These are phyloP conservation scores for Holacanthus passer DNA, from an alignment of 2,113 vertebrate species.

Conservation along the genomic window DNA sequence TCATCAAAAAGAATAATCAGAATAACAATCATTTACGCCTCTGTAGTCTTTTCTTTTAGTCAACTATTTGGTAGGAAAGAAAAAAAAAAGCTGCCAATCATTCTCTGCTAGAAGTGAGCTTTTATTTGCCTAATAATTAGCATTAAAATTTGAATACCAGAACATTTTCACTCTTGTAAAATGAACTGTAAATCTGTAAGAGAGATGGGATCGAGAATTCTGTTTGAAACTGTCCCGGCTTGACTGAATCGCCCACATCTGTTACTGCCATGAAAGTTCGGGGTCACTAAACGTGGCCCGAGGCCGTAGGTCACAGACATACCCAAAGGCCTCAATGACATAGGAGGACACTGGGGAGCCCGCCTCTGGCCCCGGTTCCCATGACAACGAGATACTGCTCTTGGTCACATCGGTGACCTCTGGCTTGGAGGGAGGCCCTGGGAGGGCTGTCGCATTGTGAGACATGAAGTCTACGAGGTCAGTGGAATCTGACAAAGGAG, in stretches of 20 bases:
- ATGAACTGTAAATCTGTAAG: not conserved
- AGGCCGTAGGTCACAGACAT: slow-evolving; percentile 79
- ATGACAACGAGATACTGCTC: slow-evolving; percentile 96
- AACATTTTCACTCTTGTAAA: slow-evolving; percentile 3
- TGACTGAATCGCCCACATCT: slow-evolving; percentile 63
- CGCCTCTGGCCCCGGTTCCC: slow-evolving; percentile 90
- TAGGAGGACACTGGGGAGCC: slow-evolving; percentile 90
- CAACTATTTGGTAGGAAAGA: not conserved
- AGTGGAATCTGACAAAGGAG: slow-evolving; percentile 85
- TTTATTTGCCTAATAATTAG: slow-evolving; percentile 14
- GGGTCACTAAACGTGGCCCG: slow-evolving; percentile 71
- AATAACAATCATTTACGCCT: not conserved
- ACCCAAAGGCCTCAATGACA: slow-evolving; percentile 98
- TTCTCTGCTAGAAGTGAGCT: slow-evolving; percentile 10
- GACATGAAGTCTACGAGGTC: slow-evolving; percentile 89
- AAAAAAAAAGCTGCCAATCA: slow-evolving; percentile 19
- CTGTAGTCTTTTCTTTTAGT: slow-evolving; percentile 9
- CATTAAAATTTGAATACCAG: slow-evolving; percentile 18
- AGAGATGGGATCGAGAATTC: not conserved
- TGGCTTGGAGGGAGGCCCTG: slow-evolving; percentile 94
- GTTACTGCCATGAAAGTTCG: slow-evolving; percentile 63
- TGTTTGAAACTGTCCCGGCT: slow-evolving; percentile 20
- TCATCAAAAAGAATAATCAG: slow-evolving; percentile 17
- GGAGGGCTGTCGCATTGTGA: slow-evolving; percentile 90
- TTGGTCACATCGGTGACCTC: slow-evolving; percentile 96